These are phyloP conservation scores for Myodes glareolus DNA, from an alignment of 2,113 vertebrate species.

Conservation along the genomic window DNA sequence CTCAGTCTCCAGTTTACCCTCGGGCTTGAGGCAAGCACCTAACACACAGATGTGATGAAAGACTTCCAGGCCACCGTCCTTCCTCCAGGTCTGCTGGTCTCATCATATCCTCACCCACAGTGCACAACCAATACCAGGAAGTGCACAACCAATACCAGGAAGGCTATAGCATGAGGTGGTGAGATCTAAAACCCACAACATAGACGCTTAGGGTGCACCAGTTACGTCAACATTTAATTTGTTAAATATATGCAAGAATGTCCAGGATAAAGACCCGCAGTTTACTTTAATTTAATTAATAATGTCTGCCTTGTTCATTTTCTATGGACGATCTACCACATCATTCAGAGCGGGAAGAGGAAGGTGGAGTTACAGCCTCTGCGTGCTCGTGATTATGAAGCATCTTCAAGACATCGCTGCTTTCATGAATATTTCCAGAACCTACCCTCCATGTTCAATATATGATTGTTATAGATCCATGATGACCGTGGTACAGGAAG, in stretches of 20 bases:
- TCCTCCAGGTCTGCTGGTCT: too few relatives aligned
- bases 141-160: too few relatives aligned
- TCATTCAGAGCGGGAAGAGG: not conserved
- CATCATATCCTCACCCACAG: too few relatives aligned
- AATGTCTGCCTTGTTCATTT: not conserved
- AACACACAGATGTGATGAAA: too few relatives aligned
- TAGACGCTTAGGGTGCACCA: fast-evolving
- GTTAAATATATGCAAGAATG: not conserved
- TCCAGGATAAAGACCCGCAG: not conserved
- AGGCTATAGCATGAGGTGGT: fast-evolving
- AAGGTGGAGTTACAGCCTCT: not conserved
- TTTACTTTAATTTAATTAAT: not conserved
- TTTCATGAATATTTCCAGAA: not conserved
- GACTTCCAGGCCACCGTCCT: too few relatives aligned
- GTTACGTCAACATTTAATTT: not conserved
- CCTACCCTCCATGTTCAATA: not conserved
- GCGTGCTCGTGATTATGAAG: not conserved
- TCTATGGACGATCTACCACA: fast-evolving
- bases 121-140: too few relatives aligned
- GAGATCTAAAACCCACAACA: fast-evolving
- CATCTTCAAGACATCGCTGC: not conserved
- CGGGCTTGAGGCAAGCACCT: too few relatives aligned
- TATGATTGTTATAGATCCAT: fast-evolving
- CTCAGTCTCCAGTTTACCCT: too few relatives aligned
- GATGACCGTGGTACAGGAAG: not conserved